Conservation (phyloP, 2,888 invertebrate species). For the Bellardia bayeri region DNA sequence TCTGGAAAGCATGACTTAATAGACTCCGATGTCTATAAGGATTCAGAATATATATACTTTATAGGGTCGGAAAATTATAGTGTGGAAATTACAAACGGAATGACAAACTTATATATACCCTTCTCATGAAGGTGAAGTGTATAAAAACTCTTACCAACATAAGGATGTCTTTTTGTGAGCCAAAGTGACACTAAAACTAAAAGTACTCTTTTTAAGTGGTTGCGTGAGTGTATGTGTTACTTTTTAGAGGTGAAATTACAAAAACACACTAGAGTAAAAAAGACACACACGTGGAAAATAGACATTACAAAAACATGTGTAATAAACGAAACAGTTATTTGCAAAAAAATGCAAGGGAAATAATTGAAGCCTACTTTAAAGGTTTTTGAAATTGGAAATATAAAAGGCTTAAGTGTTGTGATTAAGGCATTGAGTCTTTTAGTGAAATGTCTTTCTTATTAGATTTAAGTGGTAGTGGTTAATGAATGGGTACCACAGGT, state of each 20-base stretch:
- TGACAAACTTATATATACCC: too few species aligned
- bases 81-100: too few species aligned
- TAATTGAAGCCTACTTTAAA: constrained; percentile 54
- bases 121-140: too few species aligned
- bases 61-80: too few species aligned
- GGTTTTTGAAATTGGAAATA: constrained; percentile 31
- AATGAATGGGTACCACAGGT: background rate
- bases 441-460: background rate
- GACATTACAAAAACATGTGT: constrained; percentile 23
- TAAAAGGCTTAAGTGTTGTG: constrained; percentile 21
- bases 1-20: too few species aligned
- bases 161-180: constrained; percentile 11
- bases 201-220: constrained; percentile 61
- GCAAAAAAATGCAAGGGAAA: background rate
- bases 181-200: constrained; percentile 41
- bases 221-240: constrained; percentile 49
- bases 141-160: constrained; percentile 11
- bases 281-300: background rate
- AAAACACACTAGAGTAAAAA: background rate
- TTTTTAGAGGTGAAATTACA: constrained; percentile 24
- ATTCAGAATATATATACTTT: too few species aligned
- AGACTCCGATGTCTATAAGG: too few species aligned
- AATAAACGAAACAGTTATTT: constrained; percentile 25
- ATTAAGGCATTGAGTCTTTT: background rate
- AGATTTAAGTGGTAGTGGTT: background rate